Evolutionary conservation across 2,797 vertebrate species (phyloP).

Genomic region (Enoplosus armatus): DNA sequence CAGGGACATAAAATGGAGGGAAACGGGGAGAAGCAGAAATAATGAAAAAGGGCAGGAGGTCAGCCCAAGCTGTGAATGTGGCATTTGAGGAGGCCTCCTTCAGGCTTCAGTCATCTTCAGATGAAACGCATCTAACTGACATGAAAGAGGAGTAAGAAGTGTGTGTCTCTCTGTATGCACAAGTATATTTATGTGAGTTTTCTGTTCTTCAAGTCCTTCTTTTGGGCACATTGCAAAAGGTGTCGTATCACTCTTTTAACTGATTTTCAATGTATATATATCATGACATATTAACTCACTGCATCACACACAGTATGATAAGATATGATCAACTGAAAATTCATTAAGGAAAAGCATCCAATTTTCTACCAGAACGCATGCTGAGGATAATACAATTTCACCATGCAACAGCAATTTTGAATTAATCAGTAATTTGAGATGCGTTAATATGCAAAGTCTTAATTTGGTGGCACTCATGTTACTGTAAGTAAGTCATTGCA

Average conservation of each 20-base stretch:
- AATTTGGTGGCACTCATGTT: slow-evolving; percentile 25
- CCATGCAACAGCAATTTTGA: slow-evolving; percentile 22
- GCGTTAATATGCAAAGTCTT: slow-evolving; percentile 15
- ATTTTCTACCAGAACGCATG: slow-evolving; percentile 18
- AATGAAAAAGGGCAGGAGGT: slow-evolving; percentile 44
- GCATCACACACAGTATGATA: neutral
- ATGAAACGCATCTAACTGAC: slow-evolving; percentile 54
- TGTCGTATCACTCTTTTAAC: neutral
- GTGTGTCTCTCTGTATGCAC: slow-evolving; percentile 4
- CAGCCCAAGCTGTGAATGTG: slow-evolving; percentile 52
- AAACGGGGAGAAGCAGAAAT: slow-evolving; percentile 35
- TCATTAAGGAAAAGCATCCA: slow-evolving; percentile 6
- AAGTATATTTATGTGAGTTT: slow-evolving; percentile 1
- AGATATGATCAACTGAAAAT: slow-evolving; percentile 22
- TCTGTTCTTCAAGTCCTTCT: neutral
- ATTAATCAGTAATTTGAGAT: slow-evolving; percentile 35
- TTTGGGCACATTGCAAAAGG: neutral
- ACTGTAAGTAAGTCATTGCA: slow-evolving; percentile 1
- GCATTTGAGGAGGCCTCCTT: slow-evolving; percentile 59
- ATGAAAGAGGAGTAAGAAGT: slow-evolving; percentile 19
- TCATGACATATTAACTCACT: neutral
- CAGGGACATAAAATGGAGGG: slow-evolving; percentile 31
- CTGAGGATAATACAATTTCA: slow-evolving; percentile 12
- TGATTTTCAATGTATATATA: neutral
- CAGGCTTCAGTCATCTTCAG: slow-evolving; percentile 37